Evolutionary conservation across 2,797 vertebrate genomes (phyloP).

Genomic region (Mallotus villosus): DNA sequence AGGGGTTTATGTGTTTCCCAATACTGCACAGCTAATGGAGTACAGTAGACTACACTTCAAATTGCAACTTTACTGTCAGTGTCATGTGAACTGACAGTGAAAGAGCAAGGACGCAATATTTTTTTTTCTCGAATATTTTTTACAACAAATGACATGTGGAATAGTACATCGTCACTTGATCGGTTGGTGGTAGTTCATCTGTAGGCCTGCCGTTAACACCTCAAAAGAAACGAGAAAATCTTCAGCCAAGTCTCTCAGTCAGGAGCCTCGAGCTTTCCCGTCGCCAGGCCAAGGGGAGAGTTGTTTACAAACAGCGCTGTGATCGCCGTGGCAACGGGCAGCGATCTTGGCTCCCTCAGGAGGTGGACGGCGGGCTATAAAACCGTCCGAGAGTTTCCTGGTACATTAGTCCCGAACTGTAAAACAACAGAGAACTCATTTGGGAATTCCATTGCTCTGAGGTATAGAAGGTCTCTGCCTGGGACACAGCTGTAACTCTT

Average conservation of each 20-base stretch:
- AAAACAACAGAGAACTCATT: constrained; percentile 80
- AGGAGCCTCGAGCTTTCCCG: neutral
- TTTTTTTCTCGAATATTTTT: no score
- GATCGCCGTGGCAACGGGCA: constrained; percentile 76
- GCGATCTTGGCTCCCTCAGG: constrained; percentile 61
- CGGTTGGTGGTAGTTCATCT: neutral
- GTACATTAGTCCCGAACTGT: constrained; percentile 68
- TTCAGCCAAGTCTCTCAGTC: neutral
- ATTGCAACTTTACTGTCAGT: neutral
- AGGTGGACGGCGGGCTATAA: constrained; percentile 73
- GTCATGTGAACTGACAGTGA: neutral
- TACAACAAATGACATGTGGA: no score
- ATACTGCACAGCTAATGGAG: no score
- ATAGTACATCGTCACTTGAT: neutral
- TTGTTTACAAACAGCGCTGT: constrained; percentile 69
- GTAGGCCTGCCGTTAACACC: constrained; percentile 7
- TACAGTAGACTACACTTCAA: no score
- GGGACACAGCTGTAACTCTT: constrained; percentile 69
- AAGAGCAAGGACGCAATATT: no score
- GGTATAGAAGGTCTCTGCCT: constrained; percentile 73
- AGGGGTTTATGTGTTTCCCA: neutral
- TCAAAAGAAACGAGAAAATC: constrained; percentile 13
- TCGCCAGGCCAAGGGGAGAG: constrained; percentile 14
- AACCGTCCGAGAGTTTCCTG: constrained; percentile 72
- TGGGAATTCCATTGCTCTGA: constrained; percentile 86